Percentiles rank a stretch among this genome's conserved stretches.
Evolutionary conservation across 2,113 vertebrate genomes (phyloP).

Genomic region (Felis catus): DNA sequence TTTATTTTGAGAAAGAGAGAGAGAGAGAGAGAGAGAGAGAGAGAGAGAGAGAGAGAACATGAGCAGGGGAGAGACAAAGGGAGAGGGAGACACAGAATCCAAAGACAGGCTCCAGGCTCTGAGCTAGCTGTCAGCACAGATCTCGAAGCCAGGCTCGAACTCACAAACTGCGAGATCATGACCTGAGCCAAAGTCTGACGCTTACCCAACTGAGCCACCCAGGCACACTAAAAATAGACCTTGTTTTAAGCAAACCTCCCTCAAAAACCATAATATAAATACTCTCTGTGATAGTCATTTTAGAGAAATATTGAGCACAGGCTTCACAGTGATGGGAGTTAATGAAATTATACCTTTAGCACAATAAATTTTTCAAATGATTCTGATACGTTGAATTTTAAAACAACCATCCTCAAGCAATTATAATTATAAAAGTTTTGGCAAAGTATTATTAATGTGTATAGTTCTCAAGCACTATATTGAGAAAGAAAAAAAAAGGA

Average conservation of each 20-base stretch:
- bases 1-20: too few relatives aligned
- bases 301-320: neutral
- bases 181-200: too few relatives aligned
- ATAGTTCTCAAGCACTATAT: neutral
- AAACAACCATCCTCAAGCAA: neutral
- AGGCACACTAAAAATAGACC: too few relatives aligned
- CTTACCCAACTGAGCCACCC: too few relatives aligned
- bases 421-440: neutral
- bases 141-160: too few relatives aligned
- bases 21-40: too few relatives aligned
- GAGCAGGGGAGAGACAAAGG: too few relatives aligned
- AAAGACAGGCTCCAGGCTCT: too few relatives aligned
- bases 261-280: neutral
- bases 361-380: neutral
- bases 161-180: too few relatives aligned
- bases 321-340: neutral
- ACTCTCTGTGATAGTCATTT: neutral
- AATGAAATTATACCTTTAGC: neutral
- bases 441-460: neutral
- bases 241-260: neutral
- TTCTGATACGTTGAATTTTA: neutral
- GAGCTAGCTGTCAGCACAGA: too few relatives aligned
- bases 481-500: neutral
- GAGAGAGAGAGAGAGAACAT: too few relatives aligned
- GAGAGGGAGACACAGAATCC: too few relatives aligned